These are phyloP conservation scores for Anguilla megastoma DNA, from an alignment of 2,797 vertebrate species.

Conservation along the genomic window DNA sequence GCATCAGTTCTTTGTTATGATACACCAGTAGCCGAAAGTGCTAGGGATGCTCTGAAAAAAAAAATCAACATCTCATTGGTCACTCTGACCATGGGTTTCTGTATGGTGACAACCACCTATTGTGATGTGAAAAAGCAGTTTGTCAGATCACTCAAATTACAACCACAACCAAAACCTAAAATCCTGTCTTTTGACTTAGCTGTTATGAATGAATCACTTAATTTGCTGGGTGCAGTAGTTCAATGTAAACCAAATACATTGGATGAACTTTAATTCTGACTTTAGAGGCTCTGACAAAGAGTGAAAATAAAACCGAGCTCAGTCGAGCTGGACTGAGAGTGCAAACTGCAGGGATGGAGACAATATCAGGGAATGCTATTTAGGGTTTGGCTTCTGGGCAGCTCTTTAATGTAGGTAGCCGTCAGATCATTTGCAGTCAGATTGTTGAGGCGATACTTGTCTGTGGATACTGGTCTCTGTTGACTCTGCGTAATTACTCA, in stretches of 20 bases:
- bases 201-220: not conserved
- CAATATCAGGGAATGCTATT: constrained; percentile 4
- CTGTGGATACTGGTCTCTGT: constrained; percentile 19
- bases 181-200: not conserved
- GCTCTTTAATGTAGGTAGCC: constrained; percentile 10
- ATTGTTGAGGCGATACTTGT: constrained; percentile 18
- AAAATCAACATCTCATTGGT: no score
- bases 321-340: not conserved
- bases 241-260: not conserved
- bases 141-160: not conserved
- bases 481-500: constrained; percentile 12
- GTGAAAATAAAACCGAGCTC: not conserved
- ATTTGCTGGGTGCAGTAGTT: not conserved
- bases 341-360: not conserved
- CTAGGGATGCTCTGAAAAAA: no score
- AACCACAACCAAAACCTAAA: not conserved
- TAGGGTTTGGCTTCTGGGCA: not conserved
- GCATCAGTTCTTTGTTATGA: not conserved
- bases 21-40: no score
- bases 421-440: constrained; percentile 14
- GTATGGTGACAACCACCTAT: no score
- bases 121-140: not conserved
- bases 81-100: no score
- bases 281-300: not conserved
- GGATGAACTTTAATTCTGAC: not conserved